Conservation (phyloP, 2,888 invertebrate species). For the Onthophagus sagittarius region DNA sequence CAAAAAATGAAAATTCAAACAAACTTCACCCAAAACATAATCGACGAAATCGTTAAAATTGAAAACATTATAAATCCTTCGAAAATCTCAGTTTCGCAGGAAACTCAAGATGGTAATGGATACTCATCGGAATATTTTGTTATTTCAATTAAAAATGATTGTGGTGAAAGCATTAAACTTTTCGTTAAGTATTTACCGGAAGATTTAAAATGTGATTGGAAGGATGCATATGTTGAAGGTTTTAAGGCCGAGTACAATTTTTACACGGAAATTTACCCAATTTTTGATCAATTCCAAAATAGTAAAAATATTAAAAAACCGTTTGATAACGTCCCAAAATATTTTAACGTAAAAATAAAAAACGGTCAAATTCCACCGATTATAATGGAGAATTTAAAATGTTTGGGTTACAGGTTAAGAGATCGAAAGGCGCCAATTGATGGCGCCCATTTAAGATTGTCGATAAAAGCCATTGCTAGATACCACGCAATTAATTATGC, state of each 20-base stretch:
- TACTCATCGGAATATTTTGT: slow-evolving; percentile 7
- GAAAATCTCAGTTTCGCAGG: not conserved
- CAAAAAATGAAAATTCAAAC: too few relatives aligned
- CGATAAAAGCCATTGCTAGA: slow-evolving; percentile 36
- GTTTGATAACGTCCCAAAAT: slow-evolving; percentile 17
- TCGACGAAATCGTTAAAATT: too few relatives aligned
- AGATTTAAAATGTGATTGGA: not conserved
- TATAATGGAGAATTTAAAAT: slow-evolving; percentile 36
- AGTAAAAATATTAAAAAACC: slow-evolving; percentile 7
- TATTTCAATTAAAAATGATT: not conserved
- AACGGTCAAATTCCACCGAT: slow-evolving; percentile 26
- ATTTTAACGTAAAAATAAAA: slow-evolving; percentile 24
- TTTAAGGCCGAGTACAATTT: not conserved
- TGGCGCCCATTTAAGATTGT: slow-evolving; percentile 34
- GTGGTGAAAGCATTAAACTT: slow-evolving; percentile 6
- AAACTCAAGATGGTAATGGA: slow-evolving; percentile 17
- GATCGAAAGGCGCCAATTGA: slow-evolving; percentile 34
- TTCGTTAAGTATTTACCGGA: slow-evolving; percentile 15
- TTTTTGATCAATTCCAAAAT: slow-evolving; percentile 8
- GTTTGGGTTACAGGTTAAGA: slow-evolving; percentile 33
- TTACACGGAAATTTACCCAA: not conserved
- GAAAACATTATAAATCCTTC: not conserved
- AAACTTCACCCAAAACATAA: too few relatives aligned
- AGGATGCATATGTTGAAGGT: not conserved
- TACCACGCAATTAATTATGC: slow-evolving; percentile 39